Evolutionary conservation across 1,140 invertebrate species (phyloP).

Genomic region (Drosophila grimshawi): DNA sequence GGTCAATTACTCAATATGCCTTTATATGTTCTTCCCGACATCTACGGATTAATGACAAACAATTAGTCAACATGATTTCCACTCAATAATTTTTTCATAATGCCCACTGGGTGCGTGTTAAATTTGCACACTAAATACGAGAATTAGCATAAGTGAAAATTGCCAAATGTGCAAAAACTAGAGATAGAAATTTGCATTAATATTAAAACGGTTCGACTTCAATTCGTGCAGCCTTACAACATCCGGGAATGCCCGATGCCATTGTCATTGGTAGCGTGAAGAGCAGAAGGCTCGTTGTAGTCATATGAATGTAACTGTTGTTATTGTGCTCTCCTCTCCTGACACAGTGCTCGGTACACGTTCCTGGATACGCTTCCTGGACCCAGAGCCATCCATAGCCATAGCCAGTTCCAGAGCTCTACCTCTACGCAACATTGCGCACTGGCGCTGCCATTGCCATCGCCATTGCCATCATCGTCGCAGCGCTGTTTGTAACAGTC

Average conservation of each 20-base stretch:
- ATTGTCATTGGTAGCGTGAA: constrained; percentile 12
- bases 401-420: constrained; percentile 12
- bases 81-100: constrained; percentile 47
- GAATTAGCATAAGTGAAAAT: constrained; percentile 29
- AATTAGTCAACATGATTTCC: constrained; percentile 46
- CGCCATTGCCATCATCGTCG: constrained; percentile 17
- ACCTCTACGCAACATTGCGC: constrained; percentile 46
- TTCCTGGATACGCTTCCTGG: constrained; percentile 36
- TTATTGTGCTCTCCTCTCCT: constrained; percentile 9
- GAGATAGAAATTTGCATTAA: constrained; percentile 34
- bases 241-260: neutral
- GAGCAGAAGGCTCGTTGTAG: constrained; percentile 1
- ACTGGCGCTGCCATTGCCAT: constrained; percentile 11
- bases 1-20: constrained; percentile 2
- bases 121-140: constrained; percentile 28
- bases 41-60: constrained; percentile 19
- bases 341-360: neutral
- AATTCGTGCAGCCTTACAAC: constrained; percentile 8
- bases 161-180: constrained; percentile 16
- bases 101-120: constrained; percentile 24
- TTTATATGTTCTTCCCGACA: constrained; percentile 1
- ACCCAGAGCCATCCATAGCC: constrained; percentile 7
- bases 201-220: constrained; percentile 3
- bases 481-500: constrained; percentile 71
- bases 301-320: constrained; percentile 26